These are phyloP conservation scores for Megaptera novaeangliae DNA, from an alignment of 2,113 vertebrate species.

Conservation along the genomic window DNA sequence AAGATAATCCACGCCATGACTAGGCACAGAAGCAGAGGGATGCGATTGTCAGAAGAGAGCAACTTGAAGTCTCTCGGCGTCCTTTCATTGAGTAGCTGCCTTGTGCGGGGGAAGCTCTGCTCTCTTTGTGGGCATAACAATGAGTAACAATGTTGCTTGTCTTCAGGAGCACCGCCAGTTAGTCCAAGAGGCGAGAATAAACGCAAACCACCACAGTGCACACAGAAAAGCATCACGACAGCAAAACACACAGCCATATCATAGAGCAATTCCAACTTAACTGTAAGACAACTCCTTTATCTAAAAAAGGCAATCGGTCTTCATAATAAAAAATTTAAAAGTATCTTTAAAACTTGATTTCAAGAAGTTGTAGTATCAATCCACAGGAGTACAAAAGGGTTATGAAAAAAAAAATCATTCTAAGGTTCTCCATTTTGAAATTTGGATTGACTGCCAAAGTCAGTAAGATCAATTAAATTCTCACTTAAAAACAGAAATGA, in stretches of 20 bases:
- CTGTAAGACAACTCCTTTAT: background rate
- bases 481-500: background rate
- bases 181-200: background rate
- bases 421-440: background rate
- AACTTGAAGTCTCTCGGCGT: background rate
- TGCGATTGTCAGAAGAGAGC: background rate
- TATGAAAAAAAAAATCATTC: background rate
- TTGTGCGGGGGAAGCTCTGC: background rate
- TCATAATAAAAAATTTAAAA: background rate
- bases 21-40: background rate
- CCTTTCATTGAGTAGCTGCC: background rate
- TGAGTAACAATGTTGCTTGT: background rate
- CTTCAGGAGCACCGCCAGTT: background rate
- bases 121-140: background rate
- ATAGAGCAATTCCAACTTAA: background rate
- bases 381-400: background rate
- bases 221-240: background rate
- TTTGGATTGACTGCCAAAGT: slow-evolving; percentile 24
- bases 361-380: background rate
- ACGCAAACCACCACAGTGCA: background rate
- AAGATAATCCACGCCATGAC: background rate
- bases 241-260: background rate
- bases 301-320: background rate
- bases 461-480: slow-evolving; percentile 35
- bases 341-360: background rate